Evolutionary conservation across 2,888 invertebrate genomes (phyloP).

Genomic region (Parapristionchus giblindavisi): DNA sequence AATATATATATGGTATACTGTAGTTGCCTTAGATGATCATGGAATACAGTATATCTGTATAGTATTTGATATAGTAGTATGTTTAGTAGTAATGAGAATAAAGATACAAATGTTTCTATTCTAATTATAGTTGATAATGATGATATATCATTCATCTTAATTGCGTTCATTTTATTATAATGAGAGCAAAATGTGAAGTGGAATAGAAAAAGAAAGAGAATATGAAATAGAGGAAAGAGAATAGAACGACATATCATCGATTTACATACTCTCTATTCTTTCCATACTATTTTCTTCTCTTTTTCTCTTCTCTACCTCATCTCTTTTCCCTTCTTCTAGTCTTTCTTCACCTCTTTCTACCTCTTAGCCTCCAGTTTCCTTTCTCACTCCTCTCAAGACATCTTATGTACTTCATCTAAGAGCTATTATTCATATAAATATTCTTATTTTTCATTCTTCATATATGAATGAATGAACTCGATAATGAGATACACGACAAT

Average conservation of each 20-base stretch:
- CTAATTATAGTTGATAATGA: background rate
- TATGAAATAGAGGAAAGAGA: background rate
- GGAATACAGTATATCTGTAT: background rate
- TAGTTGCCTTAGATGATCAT: conserved; percentile 22
- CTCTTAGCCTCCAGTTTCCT: background rate
- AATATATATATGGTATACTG: background rate
- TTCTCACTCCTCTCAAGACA: background rate
- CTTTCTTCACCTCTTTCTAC: background rate
- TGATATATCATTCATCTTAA: too few relatives aligned
- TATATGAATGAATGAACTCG: conserved; percentile 21
- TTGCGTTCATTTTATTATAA: too few relatives aligned
- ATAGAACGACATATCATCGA: conserved; percentile 13
- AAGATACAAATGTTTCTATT: background rate
- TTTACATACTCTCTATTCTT: background rate
- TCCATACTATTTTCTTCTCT: too few relatives aligned
- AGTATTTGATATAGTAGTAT: conserved; percentile 7
- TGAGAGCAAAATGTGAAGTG: too few relatives aligned
- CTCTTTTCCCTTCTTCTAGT: background rate
- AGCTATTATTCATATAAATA: too few relatives aligned
- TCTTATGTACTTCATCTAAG: too few relatives aligned
- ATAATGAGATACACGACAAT: conserved; percentile 27
- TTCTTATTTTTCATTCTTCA: conserved; percentile 1
- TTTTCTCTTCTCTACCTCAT: conserved; percentile 13
- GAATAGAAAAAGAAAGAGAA: background rate
- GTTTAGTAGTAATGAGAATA: conserved; percentile 10